Conservation (phyloP, 2,888 invertebrate species). For the Tuta absoluta region DNA sequence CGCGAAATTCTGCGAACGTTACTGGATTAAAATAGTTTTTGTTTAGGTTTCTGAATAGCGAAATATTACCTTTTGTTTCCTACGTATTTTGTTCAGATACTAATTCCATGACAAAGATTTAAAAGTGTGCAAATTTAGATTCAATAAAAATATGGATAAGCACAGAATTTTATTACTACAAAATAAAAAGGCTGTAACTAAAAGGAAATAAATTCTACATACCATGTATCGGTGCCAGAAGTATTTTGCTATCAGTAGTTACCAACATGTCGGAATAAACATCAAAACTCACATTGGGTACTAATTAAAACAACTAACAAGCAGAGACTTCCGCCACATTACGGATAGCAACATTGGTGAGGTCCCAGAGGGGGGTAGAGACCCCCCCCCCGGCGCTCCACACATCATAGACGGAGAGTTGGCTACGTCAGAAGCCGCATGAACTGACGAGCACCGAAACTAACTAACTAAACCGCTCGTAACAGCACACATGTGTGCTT, state of each 20-base stretch:
- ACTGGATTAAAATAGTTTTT: conserved; percentile 8
- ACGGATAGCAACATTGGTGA: conserved; percentile 52
- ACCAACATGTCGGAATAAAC: conserved; percentile 51
- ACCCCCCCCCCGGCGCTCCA: no score
- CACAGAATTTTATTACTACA: background rate
- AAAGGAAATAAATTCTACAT: no score
- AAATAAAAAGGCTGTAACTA: background rate
- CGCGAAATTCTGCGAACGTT: conserved; percentile 8
- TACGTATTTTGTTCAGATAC: background rate
- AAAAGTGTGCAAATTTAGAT: no score
- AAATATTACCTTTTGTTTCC: conserved; percentile 6
- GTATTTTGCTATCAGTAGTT: background rate
- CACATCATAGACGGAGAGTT: background rate
- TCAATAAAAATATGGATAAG: background rate
- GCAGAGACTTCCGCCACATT: conserved; percentile 64
- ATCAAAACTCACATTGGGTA: conserved; percentile 65
- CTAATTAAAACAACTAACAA: conserved; percentile 79
- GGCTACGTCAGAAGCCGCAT: background rate
- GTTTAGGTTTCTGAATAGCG: background rate
- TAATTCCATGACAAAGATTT: no score
- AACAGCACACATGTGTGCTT: no score
- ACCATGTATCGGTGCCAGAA: no score
- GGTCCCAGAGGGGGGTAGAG: conserved; percentile 44
- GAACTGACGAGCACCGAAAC: no score
- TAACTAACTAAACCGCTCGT: no score